A percentile compares a stretch with the other conserved stretches of the same genome.
These are phyloP conservation scores for Macquaria australasica DNA, from an alignment of 2,113 vertebrate genomes.

Conservation along the genomic window DNA sequence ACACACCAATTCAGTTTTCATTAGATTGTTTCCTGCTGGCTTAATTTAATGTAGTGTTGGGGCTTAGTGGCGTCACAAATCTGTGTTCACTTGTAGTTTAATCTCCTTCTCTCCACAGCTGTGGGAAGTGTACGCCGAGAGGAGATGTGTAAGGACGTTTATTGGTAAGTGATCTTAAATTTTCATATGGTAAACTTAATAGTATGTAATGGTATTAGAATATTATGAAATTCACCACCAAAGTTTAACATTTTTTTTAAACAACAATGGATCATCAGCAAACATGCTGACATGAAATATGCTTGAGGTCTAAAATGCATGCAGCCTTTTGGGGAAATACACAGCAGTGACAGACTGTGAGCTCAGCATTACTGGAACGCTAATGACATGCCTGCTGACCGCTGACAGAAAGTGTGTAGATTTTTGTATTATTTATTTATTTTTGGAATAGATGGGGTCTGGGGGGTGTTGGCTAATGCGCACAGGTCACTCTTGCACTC, in stretches of 20 bases:
- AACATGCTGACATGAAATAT: constrained; percentile 48
- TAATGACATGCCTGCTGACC: constrained; percentile 57
- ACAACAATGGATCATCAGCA: constrained; percentile 34
- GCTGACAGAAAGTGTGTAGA: background rate
- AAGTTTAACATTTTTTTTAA: background rate
- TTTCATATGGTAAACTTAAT: background rate
- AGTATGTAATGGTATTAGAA: background rate
- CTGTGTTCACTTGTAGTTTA: constrained; percentile 1
- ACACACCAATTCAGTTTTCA: no score
- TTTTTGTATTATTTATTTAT: background rate
- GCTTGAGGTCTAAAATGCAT: background rate
- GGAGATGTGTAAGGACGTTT: constrained; percentile 95
- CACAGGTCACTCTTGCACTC: constrained; percentile 52
- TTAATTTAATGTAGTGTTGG: background rate
- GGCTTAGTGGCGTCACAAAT: background rate
- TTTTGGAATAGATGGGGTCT: background rate
- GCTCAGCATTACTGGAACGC: constrained; percentile 50
- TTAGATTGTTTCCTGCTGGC: background rate
- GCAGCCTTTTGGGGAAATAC: constrained; percentile 47
- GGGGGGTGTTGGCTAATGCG: constrained; percentile 41
- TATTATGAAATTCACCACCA: background rate
- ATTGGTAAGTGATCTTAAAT: constrained; percentile 89
- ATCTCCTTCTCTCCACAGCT: constrained; percentile 80
- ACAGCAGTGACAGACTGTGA: constrained; percentile 45
- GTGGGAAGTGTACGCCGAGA: constrained; percentile 98